Conservation (phyloP, 2,113 vertebrate species). For the Chionis minor region DNA sequence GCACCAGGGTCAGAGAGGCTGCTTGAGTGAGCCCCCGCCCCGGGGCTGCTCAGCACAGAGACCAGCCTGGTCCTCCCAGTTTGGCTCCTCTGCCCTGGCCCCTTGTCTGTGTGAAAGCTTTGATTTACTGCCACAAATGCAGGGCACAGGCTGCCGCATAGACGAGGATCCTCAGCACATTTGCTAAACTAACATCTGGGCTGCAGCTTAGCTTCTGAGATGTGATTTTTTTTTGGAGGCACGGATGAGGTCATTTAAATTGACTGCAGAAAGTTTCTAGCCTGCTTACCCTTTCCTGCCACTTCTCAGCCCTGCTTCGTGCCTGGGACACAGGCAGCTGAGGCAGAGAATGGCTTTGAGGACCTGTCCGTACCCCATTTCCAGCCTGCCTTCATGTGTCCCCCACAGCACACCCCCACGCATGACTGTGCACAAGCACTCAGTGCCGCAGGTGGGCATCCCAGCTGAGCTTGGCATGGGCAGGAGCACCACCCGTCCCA, state of each 20-base stretch:
- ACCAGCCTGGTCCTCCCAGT: not conserved
- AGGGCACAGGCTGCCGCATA: not conserved
- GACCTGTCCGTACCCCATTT: rapidly evolving
- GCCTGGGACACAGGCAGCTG: not conserved
- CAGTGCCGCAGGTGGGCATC: not conserved
- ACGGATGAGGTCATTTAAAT: not conserved
- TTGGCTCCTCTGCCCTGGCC: not conserved
- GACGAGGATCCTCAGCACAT: not conserved
- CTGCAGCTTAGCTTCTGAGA: not conserved
- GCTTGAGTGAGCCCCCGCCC: too few species aligned
- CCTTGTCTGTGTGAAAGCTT: not conserved
- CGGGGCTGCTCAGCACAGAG: rapidly evolving
- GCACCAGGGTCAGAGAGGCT: not conserved
- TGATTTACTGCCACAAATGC: not conserved
- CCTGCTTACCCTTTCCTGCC: not conserved
- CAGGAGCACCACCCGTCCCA: not conserved
- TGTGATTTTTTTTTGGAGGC: not conserved
- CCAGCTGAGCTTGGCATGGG: not conserved
- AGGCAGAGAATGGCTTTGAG: not conserved
- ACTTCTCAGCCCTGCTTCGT: not conserved
- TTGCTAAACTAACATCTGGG: not conserved
- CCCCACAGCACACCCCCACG: not conserved
- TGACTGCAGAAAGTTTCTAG: not conserved
- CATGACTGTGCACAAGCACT: rapidly evolving
- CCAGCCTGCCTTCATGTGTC: not conserved